phyloP scores from a whole-genome alignment of 2,113 vertebrate species.

The Pandion haliaetus region DNA sequence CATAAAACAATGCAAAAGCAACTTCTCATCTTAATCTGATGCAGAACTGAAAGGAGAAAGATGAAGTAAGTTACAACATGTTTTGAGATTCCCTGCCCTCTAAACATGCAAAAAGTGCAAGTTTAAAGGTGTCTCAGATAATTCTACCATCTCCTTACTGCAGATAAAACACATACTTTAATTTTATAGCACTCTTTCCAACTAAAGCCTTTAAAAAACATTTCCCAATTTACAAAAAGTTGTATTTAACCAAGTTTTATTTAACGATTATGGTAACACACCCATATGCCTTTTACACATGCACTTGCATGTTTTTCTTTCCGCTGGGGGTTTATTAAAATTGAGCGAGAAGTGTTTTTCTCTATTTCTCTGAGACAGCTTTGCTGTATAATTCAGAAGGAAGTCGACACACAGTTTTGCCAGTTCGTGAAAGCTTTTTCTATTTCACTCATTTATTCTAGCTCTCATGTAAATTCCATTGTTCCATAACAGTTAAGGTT shows the following conservation, averaged over 20 bases:
- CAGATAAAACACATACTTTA: neutral
- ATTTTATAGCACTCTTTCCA: neutral
- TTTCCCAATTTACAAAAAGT: neutral
- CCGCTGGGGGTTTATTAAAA: neutral
- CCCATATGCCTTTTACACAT: neutral
- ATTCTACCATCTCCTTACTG: neutral
- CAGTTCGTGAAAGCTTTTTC: slow-evolving; percentile 21
- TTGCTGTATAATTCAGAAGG: neutral
- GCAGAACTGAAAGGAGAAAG: neutral
- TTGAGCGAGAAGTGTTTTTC: neutral
- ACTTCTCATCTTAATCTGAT: too few species aligned
- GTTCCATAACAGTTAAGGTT: slow-evolving; percentile 29
- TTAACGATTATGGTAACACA: neutral
- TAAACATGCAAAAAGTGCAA: neutral
- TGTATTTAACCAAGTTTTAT: neutral
- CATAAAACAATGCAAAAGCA: neutral
- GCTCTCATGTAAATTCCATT: slow-evolving; percentile 44
- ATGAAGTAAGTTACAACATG: neutral
- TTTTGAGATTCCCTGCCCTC: neutral
- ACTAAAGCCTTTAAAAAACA: neutral
- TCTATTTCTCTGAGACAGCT: neutral
- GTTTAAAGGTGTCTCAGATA: neutral
- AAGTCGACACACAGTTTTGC: neutral
- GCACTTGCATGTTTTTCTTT: neutral
- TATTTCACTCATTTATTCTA: slow-evolving; percentile 59